Evolutionary conservation across 1,140 invertebrate species (phyloP).

Genomic region (Frieseomelitta varia): DNA sequence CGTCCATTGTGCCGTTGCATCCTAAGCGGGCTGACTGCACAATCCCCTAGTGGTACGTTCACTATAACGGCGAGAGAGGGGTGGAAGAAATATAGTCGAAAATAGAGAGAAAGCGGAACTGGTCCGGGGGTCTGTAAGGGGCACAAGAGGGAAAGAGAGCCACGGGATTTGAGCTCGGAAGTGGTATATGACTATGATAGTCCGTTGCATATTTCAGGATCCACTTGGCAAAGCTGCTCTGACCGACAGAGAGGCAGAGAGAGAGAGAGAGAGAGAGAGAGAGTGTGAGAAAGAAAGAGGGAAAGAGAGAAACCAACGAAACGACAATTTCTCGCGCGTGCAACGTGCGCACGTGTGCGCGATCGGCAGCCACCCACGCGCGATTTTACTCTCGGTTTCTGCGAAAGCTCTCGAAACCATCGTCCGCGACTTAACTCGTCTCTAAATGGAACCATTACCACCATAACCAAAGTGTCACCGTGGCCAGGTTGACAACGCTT

Average conservation of each 20-base stretch:
- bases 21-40: conserved; percentile 32
- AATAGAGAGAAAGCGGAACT: conserved; percentile 12
- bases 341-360: background rate
- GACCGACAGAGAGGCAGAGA: background rate
- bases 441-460: conserved; percentile 41
- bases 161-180: conserved; percentile 59
- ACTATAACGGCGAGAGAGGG: background rate
- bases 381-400: conserved; percentile 37
- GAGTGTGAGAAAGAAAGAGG: no score
- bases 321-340: conserved; percentile 21
- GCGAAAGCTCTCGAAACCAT: conserved; percentile 40
- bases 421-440: conserved; percentile 23
- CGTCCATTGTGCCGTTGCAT: conserved; percentile 44
- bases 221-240: conserved; percentile 44
- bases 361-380: conserved; percentile 9
- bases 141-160: conserved; percentile 35
- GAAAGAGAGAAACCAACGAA: conserved; percentile 4
- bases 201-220: conserved; percentile 69
- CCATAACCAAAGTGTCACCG: conserved; percentile 30
- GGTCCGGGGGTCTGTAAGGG: background rate
- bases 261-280: no score
- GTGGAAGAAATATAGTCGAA: conserved; percentile 19
- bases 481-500: background rate
- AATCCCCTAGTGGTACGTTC: conserved; percentile 13
- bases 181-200: conserved; percentile 65